A percentile compares a stretch with the other conserved stretches of the same genome.
Conservation (phyloP, 1,140 invertebrate species). For the Drosophila sechellia region DNA sequence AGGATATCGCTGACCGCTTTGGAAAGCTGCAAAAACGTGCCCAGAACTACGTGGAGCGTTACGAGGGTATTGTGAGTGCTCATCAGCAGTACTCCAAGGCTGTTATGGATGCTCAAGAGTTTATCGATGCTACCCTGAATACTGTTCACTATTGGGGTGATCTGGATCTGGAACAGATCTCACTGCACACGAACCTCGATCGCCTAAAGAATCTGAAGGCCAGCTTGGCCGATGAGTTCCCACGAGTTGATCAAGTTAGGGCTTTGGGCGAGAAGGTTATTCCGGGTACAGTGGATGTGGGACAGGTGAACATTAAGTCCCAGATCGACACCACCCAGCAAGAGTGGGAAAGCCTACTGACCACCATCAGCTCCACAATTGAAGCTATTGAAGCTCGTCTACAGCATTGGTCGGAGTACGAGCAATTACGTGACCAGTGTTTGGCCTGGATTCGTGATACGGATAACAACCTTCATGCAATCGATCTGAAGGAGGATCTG, state of each 20-base stretch:
- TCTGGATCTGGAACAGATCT: slow-evolving; percentile 93
- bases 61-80: slow-evolving; percentile 95
- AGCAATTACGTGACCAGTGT: slow-evolving; percentile 93
- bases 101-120: slow-evolving; percentile 94
- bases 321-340: slow-evolving; percentile 95
- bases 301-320: slow-evolving; percentile 93
- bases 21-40: slow-evolving; percentile 88
- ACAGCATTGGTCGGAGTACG: slow-evolving; percentile 96
- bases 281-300: slow-evolving; percentile 93
- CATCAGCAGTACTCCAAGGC: slow-evolving; percentile 97
- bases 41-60: slow-evolving; percentile 90
- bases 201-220: slow-evolving; percentile 93
- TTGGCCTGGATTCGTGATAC: slow-evolving; percentile 95
- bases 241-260: slow-evolving; percentile 91
- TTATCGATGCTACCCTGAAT: slow-evolving; percentile 95
- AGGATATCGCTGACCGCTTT: slow-evolving; percentile 87
- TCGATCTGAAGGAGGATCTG: slow-evolving; percentile 93
- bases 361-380: slow-evolving; percentile 91
- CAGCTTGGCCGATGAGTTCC: slow-evolving; percentile 93
- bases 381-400: slow-evolving; percentile 92
- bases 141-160: slow-evolving; percentile 95
- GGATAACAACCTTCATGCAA: slow-evolving; percentile 94
- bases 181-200: slow-evolving; percentile 96
- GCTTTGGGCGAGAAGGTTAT: slow-evolving; percentile 94
- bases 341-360: slow-evolving; percentile 94